Evolutionary conservation across 2,888 invertebrate genomes (phyloP), one percentile per base, ranked within the genome.

Genomic region (Scaptomyza tumidula): DNA sequence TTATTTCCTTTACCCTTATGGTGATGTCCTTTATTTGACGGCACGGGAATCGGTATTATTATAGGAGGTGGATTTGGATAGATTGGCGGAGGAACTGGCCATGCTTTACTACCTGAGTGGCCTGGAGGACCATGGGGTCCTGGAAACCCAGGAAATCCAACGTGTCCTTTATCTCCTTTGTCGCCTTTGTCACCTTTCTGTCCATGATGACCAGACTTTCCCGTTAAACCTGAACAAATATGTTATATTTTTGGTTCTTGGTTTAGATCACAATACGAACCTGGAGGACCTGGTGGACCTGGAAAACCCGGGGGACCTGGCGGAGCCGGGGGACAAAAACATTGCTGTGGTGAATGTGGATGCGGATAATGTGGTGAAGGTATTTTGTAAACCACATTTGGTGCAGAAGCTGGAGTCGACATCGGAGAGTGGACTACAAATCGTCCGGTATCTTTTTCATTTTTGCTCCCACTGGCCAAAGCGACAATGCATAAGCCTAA

Each of bases 291-390:
- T 19, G 55, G 31, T 1, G 59, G 70, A 11, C 74, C 74, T 11
- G 74, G 74, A 1, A 45, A 53, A 3, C 76, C 76, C 6, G 76
- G 78, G 3, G 74, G 78, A 3, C 76, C 77, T 39, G 77, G 78
- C 6, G 52, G 64, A 13, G 50, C 48, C 9, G 77, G 78, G 11
- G 78, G 78, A 11, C 77, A 77, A 16, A 63, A 61, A 11, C 77
- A 77, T 43, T 71, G 75, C 19, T 50, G 66, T 0, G 50, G 71
- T 29, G 49, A 57, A n/a, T 37, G 53, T 31, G 63, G 62, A 35
- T 54, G 71, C 13, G 74, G 50, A 54, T 74, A 39, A 66, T 9
- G 76, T 11, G 76, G 66, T n/a, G 75, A 14, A 6, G 74, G 70
- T 31, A 77, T 29, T 61, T 67, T 77, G 43, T 77, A 77, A 24